Evolutionary conservation across 2,888 invertebrate species (phyloP).

Genomic region (Pheosia gnoma): DNA sequence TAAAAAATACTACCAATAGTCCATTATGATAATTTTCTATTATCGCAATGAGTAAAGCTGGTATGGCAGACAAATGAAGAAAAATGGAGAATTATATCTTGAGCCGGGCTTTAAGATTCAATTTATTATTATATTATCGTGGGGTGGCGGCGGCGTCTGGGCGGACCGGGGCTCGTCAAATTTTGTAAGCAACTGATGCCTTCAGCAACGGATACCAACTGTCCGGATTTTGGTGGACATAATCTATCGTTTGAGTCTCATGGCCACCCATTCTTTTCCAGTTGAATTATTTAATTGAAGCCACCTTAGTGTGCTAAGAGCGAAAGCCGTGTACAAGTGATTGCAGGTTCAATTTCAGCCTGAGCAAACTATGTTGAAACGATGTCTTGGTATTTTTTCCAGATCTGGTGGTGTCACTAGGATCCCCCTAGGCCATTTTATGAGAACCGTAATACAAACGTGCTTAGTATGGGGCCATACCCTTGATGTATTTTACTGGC

Average conservation of each 20-base stretch:
- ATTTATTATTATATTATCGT: constrained; percentile 54
- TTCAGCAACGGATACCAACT: not conserved
- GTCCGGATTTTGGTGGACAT: constrained; percentile 10
- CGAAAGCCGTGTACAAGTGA: no score
- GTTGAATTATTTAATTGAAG: no score
- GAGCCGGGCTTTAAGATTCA: constrained; percentile 40
- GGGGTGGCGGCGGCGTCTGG: constrained; percentile 26
- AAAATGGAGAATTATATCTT: constrained; percentile 45
- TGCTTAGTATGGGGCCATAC: no score
- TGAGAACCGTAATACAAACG: no score
- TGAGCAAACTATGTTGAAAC: no score
- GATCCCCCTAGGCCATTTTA: no score
- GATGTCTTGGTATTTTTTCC: no score
- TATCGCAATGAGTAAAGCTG: constrained; percentile 23
- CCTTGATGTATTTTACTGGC: no score
- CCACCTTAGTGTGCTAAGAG: no score
- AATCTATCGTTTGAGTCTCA: not conserved
- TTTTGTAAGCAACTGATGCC: constrained; percentile 67
- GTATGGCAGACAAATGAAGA: constrained; percentile 42
- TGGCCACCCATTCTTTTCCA: not conserved
- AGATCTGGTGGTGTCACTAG: no score
- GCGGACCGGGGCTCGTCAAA: constrained; percentile 46
- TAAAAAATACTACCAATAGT: constrained; percentile 29
- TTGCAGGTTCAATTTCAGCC: no score
- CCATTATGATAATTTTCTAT: constrained; percentile 26